Conservation (phyloP, 2,797 vertebrate species). For the Hydrophis major region DNA sequence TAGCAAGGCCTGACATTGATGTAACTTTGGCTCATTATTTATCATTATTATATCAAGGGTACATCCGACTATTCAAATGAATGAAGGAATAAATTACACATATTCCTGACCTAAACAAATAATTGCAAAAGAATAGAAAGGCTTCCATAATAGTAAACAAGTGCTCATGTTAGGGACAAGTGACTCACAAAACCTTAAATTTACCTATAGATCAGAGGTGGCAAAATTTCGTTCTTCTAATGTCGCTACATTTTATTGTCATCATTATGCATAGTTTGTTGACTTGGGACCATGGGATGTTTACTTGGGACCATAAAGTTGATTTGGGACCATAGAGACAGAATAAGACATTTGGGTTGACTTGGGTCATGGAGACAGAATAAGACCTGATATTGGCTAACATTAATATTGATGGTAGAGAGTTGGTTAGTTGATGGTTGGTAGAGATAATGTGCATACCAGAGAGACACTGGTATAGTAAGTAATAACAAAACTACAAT, state of each 20-base stretch:
- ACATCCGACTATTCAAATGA: neutral
- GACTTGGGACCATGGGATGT: neutral
- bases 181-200: neutral
- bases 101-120: neutral
- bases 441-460: neutral
- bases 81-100: neutral
- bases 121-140: neutral
- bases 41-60: neutral
- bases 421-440: neutral
- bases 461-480: neutral
- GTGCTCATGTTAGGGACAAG: neutral
- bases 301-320: too few relatives aligned
- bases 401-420: neutral
- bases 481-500: neutral
- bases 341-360: neutral
- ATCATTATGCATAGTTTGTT: neutral
- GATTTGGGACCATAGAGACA: too few relatives aligned
- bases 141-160: neutral
- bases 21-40: neutral
- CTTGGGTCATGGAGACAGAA: neutral
- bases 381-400: neutral
- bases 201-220: neutral
- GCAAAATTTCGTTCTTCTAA: neutral
- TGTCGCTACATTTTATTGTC: neutral
- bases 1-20: neutral